These are phyloP conservation scores for Psilopsiagon aurifrons DNA, from an alignment of 2,113 vertebrate species.

Conservation along the genomic window DNA sequence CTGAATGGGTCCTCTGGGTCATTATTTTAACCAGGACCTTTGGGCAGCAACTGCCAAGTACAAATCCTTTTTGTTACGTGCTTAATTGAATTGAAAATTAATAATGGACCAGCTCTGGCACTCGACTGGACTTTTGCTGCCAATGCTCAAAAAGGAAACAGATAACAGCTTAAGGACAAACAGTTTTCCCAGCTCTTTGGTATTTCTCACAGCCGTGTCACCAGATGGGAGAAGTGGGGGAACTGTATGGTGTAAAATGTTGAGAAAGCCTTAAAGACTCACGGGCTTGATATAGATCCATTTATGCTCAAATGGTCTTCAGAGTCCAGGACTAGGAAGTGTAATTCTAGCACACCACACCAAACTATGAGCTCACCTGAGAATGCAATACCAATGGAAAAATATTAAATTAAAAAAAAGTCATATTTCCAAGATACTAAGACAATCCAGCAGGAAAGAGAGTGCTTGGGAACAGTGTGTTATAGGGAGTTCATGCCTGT, in stretches of 20 bases:
- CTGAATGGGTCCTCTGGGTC: not conserved
- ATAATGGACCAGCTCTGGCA: constrained; percentile 16
- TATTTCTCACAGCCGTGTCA: not conserved
- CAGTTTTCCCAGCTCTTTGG: not conserved
- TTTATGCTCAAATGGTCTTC: not conserved
- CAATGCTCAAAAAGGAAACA: constrained; percentile 28
- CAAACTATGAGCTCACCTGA: not conserved
- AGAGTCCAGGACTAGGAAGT: not conserved
- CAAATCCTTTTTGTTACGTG: not conserved
- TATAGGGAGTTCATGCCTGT: not conserved
- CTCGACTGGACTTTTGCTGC: constrained; percentile 7
- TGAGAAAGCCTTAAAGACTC: constrained; percentile 15
- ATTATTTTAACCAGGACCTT: constrained; percentile 8
- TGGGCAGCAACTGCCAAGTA: not conserved
- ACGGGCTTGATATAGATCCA: not conserved
- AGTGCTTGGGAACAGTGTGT: constrained; percentile 21
- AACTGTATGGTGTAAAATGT: not conserved
- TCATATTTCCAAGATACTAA: not conserved
- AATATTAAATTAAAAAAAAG: not conserved
- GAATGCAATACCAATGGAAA: not conserved
- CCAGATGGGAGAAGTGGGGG: constrained; percentile 5
- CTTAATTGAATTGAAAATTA: constrained; percentile 47
- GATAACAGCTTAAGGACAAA: constrained; percentile 42
- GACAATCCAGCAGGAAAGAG: not conserved
- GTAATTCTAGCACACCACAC: not conserved